A percentile compares a stretch with the other conserved stretches of the same genome.
Conservation (phyloP, 2,797 vertebrate species). For the Peromyscus melanophrys region DNA sequence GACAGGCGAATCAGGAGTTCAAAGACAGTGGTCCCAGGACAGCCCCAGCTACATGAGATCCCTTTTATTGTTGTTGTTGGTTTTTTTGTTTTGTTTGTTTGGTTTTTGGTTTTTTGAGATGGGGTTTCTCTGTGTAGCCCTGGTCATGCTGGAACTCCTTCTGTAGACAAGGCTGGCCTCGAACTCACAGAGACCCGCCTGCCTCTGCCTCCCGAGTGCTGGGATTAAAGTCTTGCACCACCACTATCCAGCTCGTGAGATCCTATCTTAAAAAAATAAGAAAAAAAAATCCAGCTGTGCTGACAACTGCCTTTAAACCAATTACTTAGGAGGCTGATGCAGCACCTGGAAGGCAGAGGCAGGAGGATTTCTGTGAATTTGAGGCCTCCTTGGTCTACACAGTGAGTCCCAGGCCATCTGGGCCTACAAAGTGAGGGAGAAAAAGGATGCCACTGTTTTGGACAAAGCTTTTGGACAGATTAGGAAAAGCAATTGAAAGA, state of each 20-base stretch:
- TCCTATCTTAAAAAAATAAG: not conserved
- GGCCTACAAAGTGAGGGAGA: not conserved
- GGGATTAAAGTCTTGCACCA: not conserved
- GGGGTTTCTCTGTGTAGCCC: not conserved
- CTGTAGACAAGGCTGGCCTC: not conserved
- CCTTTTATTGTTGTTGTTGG: not conserved
- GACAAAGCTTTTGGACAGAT: not conserved
- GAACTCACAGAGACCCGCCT: not conserved
- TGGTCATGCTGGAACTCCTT: not conserved
- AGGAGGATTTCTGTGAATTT: not conserved
- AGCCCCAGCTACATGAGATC: not conserved
- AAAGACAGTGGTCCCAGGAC: not conserved
- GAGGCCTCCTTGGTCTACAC: not conserved
- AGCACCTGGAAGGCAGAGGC: not conserved
- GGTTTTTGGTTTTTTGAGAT: not conserved
- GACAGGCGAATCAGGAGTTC: not conserved
- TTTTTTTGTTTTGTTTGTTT: not conserved
- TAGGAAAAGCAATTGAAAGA: not conserved
- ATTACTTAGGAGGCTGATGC: not conserved
- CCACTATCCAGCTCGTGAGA: not conserved
- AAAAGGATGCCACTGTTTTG: not conserved
- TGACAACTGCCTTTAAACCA: not conserved
- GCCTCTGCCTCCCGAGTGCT: not conserved
- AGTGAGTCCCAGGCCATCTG: not conserved
- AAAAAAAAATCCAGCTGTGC: not conserved